Conservation (phyloP, 2,797 vertebrate genomes). For the Hybognathus amarus region DNA sequence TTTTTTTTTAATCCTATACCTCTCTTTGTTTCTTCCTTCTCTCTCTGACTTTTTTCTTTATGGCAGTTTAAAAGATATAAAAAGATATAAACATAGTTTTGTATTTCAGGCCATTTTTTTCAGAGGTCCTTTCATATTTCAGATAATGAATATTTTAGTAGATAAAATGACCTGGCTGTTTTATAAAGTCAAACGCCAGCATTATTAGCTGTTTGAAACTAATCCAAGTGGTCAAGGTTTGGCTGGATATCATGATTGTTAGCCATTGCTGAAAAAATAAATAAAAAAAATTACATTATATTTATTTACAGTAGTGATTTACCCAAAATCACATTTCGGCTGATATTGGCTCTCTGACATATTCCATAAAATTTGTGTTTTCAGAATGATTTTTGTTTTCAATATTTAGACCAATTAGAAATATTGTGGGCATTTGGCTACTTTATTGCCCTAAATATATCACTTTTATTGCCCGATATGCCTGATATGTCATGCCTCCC, state of each 20-base stretch:
- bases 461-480: background rate
- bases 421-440: background rate
- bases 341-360: background rate
- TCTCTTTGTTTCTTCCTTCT: background rate
- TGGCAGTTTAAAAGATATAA: background rate
- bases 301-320: background rate
- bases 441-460: background rate
- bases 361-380: background rate
- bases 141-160: slow-evolving; percentile 64
- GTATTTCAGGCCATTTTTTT: slow-evolving; percentile 72
- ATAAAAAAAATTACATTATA: too few species aligned
- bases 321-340: background rate
- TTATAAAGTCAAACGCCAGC: background rate
- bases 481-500: background rate
- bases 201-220: background rate
- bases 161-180: slow-evolving; percentile 67
- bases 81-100: slow-evolving; percentile 61
- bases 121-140: slow-evolving; percentile 72
- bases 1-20: slow-evolving; percentile 69
- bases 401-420: background rate
- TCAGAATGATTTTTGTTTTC: background rate
- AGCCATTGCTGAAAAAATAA: background rate
- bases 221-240: background rate
- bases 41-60: slow-evolving; percentile 61
- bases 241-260: background rate